These are phyloP conservation scores for Cinclus cinclus DNA, from an alignment of 2,113 vertebrate genomes.

Conservation along the genomic window DNA sequence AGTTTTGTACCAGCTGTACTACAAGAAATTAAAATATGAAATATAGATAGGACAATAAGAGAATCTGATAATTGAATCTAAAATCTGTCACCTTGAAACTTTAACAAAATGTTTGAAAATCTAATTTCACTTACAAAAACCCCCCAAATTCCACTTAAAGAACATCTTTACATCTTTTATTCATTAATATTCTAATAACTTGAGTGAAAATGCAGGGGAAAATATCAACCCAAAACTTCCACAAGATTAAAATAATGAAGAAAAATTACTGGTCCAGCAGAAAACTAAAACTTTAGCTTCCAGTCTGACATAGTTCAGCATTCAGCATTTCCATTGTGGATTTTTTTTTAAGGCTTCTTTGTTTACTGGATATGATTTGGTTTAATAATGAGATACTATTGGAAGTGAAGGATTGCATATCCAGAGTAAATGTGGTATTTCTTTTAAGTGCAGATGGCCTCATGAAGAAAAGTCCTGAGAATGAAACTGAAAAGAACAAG, in stretches of 20 bases:
- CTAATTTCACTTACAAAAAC: neutral
- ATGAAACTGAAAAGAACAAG: neutral
- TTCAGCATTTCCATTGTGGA: neutral
- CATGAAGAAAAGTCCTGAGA: neutral
- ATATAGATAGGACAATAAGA: neutral
- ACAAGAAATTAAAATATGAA: neutral
- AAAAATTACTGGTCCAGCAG: neutral
- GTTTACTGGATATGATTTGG: neutral
- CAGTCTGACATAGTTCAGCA: neutral
- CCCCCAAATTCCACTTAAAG: neutral
- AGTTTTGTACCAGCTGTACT: neutral
- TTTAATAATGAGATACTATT: neutral
- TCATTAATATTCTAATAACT: neutral
- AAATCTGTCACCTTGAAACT: neutral
- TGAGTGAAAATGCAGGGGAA: neutral
- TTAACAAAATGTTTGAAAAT: neutral
- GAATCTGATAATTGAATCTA: neutral
- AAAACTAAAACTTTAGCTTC: neutral
- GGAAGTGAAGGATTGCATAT: neutral
- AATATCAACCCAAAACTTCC: fast-evolving
- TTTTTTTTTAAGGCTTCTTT: neutral
- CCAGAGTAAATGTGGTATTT: neutral
- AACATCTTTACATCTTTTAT: neutral
- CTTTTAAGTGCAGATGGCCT: neutral
- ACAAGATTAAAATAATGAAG: neutral